phyloP scores from a whole-genome alignment of 2,888 invertebrate genomes.

The Pseudeuparius sepicola region DNA sequence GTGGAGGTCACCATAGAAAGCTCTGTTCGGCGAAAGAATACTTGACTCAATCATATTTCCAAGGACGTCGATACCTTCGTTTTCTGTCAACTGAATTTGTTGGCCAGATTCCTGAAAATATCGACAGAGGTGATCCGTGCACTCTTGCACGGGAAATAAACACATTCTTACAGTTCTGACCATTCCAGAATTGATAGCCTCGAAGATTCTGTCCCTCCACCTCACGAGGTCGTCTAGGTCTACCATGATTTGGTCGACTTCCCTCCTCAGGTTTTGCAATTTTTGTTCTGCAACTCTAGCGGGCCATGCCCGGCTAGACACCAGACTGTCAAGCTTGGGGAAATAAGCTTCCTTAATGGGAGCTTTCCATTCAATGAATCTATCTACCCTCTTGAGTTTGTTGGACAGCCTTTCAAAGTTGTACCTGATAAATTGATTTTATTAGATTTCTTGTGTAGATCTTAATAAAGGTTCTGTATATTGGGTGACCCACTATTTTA shows the following conservation, averaged over 20 bases:
- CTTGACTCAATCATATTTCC: conserved; percentile 73
- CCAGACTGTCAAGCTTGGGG: conserved; percentile 68
- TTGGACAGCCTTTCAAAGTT: conserved; percentile 67
- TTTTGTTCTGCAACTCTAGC: conserved; percentile 49
- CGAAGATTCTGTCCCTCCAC: conserved; percentile 63
- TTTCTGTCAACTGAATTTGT: conserved; percentile 49
- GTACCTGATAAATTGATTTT: conserved; percentile 51
- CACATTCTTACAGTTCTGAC: conserved; percentile 43
- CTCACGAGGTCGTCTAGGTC: conserved; percentile 59
- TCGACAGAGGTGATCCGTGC: too few species aligned
- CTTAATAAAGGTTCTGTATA: too few species aligned
- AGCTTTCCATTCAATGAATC: conserved; percentile 53
- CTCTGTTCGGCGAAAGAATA: conserved; percentile 56
- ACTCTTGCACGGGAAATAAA: background rate
- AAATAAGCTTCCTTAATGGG: conserved; percentile 71
- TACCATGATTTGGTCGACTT: conserved; percentile 52
- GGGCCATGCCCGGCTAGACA: conserved; percentile 67
- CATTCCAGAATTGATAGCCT: conserved; percentile 55
- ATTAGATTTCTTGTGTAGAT: too few species aligned
- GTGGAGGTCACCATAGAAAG: conserved; percentile 70
- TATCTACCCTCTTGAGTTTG: conserved; percentile 50
- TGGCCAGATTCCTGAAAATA: conserved; percentile 46
- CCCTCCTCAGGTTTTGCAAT: conserved; percentile 52
- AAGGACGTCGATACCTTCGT: conserved; percentile 63
- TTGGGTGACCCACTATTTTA: too few species aligned